Evolutionary conservation across 2,888 invertebrate genomes (phyloP).

Genomic region (Coelogynopora nodosa): DNA sequence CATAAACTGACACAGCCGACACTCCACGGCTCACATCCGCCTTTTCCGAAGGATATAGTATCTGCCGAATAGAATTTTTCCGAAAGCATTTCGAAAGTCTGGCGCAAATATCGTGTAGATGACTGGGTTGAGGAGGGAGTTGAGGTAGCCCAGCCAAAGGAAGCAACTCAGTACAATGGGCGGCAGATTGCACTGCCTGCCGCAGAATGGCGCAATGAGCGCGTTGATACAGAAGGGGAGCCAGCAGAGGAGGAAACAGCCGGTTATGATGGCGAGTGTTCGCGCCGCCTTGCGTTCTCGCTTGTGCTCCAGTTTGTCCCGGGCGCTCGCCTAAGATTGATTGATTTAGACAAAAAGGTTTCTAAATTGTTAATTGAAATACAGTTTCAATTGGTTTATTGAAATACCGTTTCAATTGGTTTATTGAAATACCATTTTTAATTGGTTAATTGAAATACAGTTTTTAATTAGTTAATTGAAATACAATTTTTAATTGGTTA

Average conservation of each 20-base stretch:
- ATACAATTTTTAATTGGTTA: no score
- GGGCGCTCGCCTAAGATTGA: slow-evolving; percentile 5
- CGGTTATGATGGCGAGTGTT: slow-evolving; percentile 72
- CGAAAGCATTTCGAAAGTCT: slow-evolving; percentile 45
- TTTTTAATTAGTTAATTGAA: no score
- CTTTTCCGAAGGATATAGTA: no score
- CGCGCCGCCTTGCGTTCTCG: slow-evolving; percentile 60
- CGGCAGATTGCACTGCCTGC: slow-evolving; percentile 4
- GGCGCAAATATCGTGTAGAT: slow-evolving; percentile 47
- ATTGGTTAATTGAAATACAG: no score
- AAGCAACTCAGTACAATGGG: not conserved
- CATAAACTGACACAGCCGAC: no score
- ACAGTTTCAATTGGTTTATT: no score
- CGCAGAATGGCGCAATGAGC: slow-evolving; percentile 5
- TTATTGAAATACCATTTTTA: no score
- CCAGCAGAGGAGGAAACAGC: slow-evolving; percentile 87
- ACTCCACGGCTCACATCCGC: no score
- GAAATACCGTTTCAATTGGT: no score
- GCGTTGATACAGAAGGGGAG: slow-evolving; percentile 83
- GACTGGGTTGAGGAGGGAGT: slow-evolving; percentile 46
- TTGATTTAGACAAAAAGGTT: no score
- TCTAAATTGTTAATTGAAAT: no score
- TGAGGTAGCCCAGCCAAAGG: slow-evolving; percentile 47
- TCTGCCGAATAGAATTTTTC: slow-evolving; percentile 45
- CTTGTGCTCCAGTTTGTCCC: slow-evolving; percentile 55